Percentiles rank a stretch among this genome's conserved stretches.
phyloP scores from a whole-genome alignment of 2,888 invertebrate species.

The Pammene fasciana region DNA sequence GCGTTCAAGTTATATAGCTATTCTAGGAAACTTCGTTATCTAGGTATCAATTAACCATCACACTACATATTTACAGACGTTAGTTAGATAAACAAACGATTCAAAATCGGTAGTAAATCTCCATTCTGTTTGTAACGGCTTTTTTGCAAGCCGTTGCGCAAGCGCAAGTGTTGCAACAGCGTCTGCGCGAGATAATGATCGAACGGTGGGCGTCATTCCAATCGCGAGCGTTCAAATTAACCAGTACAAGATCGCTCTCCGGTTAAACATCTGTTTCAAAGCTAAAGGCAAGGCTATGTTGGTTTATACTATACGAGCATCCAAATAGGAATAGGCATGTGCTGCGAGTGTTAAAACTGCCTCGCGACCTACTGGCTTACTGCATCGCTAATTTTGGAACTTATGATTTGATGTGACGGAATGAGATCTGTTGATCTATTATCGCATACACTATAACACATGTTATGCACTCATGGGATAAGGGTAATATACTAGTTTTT shows the following conservation, averaged over 20 bases:
- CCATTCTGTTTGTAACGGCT: slow-evolving; percentile 52
- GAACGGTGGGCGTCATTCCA: slow-evolving; percentile 43
- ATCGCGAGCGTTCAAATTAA: not conserved
- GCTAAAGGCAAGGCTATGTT: not conserved
- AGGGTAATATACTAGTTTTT: not conserved
- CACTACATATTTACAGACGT: slow-evolving; percentile 11
- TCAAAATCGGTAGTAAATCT: slow-evolving; percentile 20
- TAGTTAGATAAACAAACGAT: slow-evolving; percentile 20
- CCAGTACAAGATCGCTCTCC: not conserved
- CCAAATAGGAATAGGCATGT: slow-evolving; percentile 13
- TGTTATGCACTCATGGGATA: not conserved
- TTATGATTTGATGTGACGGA: slow-evolving; percentile 49
- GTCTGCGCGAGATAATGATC: slow-evolving; percentile 59
- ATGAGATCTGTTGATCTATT: slow-evolving; percentile 33
- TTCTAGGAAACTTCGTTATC: not conserved
- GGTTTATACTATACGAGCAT: not conserved
- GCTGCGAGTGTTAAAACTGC: slow-evolving; percentile 41
- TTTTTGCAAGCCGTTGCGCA: slow-evolving; percentile 68
- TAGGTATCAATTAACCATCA: not conserved
- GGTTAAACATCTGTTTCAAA: slow-evolving; percentile 27
- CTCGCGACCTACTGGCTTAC: slow-evolving; percentile 60
- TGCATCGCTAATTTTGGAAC: slow-evolving; percentile 60
- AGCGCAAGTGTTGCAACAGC: slow-evolving; percentile 64
- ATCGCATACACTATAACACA: slow-evolving; percentile 4
- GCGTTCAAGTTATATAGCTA: too few species aligned